Base-by-base conservation (phyloP, 2,888 invertebrate genomes). In the Hoplodrina ambigua region DNA sequence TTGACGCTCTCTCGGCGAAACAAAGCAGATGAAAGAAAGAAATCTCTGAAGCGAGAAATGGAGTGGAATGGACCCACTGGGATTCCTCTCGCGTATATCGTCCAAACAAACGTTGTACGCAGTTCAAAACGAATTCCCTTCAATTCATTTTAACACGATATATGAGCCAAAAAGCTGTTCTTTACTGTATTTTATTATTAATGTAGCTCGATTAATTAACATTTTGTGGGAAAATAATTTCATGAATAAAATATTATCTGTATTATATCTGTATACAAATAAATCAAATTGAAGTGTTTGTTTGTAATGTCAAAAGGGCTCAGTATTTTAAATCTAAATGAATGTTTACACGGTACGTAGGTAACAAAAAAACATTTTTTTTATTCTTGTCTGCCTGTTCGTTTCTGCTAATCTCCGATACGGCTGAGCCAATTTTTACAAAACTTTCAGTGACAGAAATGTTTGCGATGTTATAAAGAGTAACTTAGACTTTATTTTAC, bases 21-120 rank as follows among this genome's bases (percentile, higher is more conserved):
- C 87, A 90, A 92, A 92, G 90, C 72, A 90, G 89, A 90, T 91
- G 88, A 87, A 91, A 88, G 89, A 88, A 90, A 90, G 89, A 93
- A 91, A 87, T 88, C 89, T 89, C 80, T 86, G 88, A 86, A 90
- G 89, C 91, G 90, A 82, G 85, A 93, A 93, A 92, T 86, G 89
- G 89, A 88, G 88, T 88, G 87, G 86, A 87, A 87, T 84, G 81
- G 84, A 90, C 88, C 83, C 84, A 76, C 57, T 64, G 79, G 81
- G 85, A 85, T 80, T 80, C 78, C 81, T 76, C 80, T 82, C 76
- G 78, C 74, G 81, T 83, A 78, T 83, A 86, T 86, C 82, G 86
- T 75, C 71, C 65, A 62, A 76, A 72, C 61, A 59, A 70, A 75
- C 68, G 69, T 60, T 50, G 13, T 71, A 77, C 55, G 46, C 61